A percentile compares a stretch with the other conserved stretches of the same genome.
Conservation (phyloP, 2,888 invertebrate genomes). For the Cheilosia urbana region DNA sequence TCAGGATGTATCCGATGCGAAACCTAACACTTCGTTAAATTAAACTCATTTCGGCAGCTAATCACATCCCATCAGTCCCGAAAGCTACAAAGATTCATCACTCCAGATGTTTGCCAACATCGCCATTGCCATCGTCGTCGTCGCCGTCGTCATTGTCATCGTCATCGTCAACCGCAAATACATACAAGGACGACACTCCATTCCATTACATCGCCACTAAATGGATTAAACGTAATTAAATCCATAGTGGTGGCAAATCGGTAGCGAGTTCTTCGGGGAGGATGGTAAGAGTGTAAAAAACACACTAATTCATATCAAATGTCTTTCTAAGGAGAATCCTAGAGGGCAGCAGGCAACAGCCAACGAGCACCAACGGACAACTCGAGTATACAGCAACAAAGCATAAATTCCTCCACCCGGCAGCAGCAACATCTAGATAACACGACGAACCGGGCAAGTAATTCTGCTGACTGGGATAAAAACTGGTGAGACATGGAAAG, state of each 20-base stretch:
- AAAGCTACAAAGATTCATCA: constrained; percentile 67
- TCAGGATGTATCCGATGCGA: constrained; percentile 48
- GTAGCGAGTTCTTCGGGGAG: constrained; percentile 10
- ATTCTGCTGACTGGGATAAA: constrained; percentile 50
- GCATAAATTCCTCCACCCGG: neutral
- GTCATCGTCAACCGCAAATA: constrained; percentile 28
- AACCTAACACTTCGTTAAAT: constrained; percentile 66
- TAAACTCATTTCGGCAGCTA: constrained; percentile 70
- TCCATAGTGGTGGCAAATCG: constrained; percentile 41
- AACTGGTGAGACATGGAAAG: constrained; percentile 55
- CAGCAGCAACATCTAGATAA: constrained; percentile 36
- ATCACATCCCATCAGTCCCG: constrained; percentile 66
- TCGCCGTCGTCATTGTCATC: constrained; percentile 20
- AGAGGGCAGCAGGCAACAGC: constrained; percentile 42
- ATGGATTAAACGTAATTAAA: constrained; percentile 69
- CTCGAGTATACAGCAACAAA: constrained; percentile 19
- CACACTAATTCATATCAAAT: constrained; percentile 67
- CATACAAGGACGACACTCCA: constrained; percentile 48
- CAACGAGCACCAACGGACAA: constrained; percentile 30
- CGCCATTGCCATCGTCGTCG: constrained; percentile 14
- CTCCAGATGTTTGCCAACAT: constrained; percentile 52
- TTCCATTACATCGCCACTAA: constrained; percentile 67
- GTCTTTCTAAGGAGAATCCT: constrained; percentile 57
- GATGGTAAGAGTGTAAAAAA: constrained; percentile 50
- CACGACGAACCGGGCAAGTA: constrained; percentile 21